Evolutionary conservation across 2,888 invertebrate species (phyloP).

Genomic region (Empis stercorea): DNA sequence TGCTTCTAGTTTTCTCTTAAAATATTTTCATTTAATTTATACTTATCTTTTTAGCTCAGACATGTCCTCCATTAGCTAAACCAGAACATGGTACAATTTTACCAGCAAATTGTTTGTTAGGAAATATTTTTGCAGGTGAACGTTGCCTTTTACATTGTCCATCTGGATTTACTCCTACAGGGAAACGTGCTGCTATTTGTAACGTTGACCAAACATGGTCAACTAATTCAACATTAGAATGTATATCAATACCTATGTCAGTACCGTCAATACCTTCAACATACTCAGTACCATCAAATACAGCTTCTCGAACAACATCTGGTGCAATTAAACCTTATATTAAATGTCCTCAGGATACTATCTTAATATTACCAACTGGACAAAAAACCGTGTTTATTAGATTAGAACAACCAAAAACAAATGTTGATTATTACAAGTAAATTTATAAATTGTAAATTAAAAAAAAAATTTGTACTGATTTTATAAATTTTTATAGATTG

Average conservation of each 20-base stretch:
- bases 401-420: slow-evolving; percentile 43
- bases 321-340: slow-evolving; percentile 39
- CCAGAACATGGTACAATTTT: slow-evolving; percentile 40
- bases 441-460: slow-evolving; percentile 5
- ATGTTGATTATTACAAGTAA: slow-evolving; percentile 51
- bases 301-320: neutral
- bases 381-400: slow-evolving; percentile 30
- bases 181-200: slow-evolving; percentile 27
- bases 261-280: slow-evolving; percentile 2
- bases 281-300: slow-evolving; percentile 1
- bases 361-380: slow-evolving; percentile 40
- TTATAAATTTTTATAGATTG: slow-evolving; percentile 37
- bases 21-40: neutral
- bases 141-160: slow-evolving; percentile 39
- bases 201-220: slow-evolving; percentile 29
- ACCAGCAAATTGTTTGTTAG: slow-evolving; percentile 40
- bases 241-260: slow-evolving; percentile 15
- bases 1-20: slow-evolving; percentile 12
- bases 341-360: slow-evolving; percentile 49
- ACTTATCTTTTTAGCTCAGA: slow-evolving; percentile 24
- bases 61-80: slow-evolving; percentile 38
- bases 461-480: too few relatives aligned
- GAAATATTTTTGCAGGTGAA: slow-evolving; percentile 37
- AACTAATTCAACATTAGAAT: slow-evolving; percentile 25
- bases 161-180: slow-evolving; percentile 35